These are phyloP conservation scores for Trichonephila inaurata DNA, from an alignment of 1,140 invertebrate species.

Conservation along the genomic window DNA sequence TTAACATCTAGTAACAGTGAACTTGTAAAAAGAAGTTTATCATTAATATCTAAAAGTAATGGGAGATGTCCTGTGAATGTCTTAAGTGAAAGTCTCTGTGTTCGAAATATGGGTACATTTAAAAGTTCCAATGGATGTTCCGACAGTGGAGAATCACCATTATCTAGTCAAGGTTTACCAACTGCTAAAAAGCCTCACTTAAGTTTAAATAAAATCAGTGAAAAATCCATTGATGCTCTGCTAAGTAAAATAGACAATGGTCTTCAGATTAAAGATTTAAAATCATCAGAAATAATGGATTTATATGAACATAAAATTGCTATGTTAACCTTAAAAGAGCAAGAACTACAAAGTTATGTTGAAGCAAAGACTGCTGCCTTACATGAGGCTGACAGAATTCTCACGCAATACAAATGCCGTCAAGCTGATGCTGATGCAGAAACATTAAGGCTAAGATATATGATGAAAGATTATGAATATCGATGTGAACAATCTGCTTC, in stretches of 20 bases:
- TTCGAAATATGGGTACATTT: background rate
- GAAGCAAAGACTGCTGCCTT: slow-evolving; percentile 81
- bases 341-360: slow-evolving; percentile 81
- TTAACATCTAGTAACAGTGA: slow-evolving; percentile 48
- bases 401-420: slow-evolving; percentile 80
- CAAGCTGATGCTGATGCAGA: slow-evolving; percentile 80
- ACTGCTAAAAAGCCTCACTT: slow-evolving; percentile 24
- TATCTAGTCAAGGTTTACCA: background rate
- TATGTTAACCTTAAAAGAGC: slow-evolving; percentile 80
- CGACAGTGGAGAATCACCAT: background rate
- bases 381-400: slow-evolving; percentile 80
- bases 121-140: background rate
- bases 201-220: background rate
- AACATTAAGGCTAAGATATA: slow-evolving; percentile 79
- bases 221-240: slow-evolving; percentile 46
- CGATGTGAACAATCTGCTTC: slow-evolving; percentile 18
- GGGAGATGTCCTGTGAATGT: slow-evolving; percentile 23
- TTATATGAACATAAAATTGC: slow-evolving; percentile 81
- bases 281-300: slow-evolving; percentile 80
- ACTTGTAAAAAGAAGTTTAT: slow-evolving; percentile 37
- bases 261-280: slow-evolving; percentile 80
- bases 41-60: background rate
- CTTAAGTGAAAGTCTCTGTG: slow-evolving; percentile 49
- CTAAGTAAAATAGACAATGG: slow-evolving; percentile 72
- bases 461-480: slow-evolving; percentile 78